Percentiles rank a stretch among this genome's conserved stretches.
These are phyloP conservation scores for Oceanites oceanicus DNA, from an alignment of 2,113 vertebrate species.

Conservation along the genomic window DNA sequence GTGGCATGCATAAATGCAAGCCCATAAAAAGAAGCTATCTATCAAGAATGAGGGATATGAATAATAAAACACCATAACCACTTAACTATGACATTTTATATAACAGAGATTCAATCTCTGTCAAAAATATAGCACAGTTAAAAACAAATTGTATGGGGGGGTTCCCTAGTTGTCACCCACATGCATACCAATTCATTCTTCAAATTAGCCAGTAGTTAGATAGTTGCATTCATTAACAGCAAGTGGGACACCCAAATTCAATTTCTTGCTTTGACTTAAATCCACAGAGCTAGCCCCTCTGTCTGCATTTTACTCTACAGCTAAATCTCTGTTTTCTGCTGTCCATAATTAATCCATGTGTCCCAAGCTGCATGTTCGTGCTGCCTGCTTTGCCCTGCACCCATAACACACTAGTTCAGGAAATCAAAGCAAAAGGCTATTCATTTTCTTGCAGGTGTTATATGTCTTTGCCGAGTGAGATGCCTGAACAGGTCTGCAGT, in stretches of 20 bases:
- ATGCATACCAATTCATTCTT: not conserved
- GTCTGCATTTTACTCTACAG: not conserved
- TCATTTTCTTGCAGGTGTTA: not conserved
- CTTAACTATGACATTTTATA: not conserved
- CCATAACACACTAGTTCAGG: not conserved
- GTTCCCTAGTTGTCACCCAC: not conserved
- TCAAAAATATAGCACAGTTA: not conserved
- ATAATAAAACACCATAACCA: not conserved
- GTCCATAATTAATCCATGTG: not conserved
- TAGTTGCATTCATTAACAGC: not conserved
- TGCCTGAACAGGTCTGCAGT: not conserved
- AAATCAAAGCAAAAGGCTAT: not conserved
- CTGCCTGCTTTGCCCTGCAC: not conserved
- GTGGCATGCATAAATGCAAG: not conserved
- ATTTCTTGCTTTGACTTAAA: not conserved
- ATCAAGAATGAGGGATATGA: not conserved
- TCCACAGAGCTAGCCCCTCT: not conserved
- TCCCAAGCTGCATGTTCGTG: accelerated
- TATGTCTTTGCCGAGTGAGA: not conserved
- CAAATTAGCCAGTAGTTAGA: not conserved
- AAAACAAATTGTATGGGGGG: not conserved
- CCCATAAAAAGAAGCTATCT: not conserved
- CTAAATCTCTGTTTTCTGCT: not conserved
- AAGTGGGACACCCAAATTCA: not conserved
- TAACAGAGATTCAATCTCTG: not conserved